These are phyloP conservation scores for Hesperophylax magnus DNA, from an alignment of 1,140 invertebrate genomes.

Conservation along the genomic window DNA sequence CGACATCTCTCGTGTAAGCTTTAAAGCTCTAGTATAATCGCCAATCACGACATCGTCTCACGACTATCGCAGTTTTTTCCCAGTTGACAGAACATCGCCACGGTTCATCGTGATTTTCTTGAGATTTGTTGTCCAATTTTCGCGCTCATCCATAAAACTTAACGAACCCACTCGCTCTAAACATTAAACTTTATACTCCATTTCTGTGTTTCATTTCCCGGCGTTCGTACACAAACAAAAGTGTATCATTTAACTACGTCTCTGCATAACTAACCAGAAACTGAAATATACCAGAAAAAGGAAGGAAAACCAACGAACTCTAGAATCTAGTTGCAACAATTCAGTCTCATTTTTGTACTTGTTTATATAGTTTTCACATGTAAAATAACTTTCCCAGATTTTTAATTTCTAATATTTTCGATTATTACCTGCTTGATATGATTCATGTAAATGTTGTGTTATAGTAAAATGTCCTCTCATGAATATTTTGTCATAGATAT, in stretches of 20 bases:
- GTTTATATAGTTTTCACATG: too few species aligned
- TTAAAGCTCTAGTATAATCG: slow-evolving; percentile 3
- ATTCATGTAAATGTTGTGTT: too few species aligned
- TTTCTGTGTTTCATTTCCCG: slow-evolving; percentile 30
- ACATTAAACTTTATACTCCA: slow-evolving; percentile 33
- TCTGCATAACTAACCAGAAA: slow-evolving; percentile 3
- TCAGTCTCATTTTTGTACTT: too few species aligned
- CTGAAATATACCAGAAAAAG: not conserved
- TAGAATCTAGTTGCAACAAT: too few species aligned
- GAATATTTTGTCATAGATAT: too few species aligned
- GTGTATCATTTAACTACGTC: not conserved
- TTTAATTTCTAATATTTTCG: too few species aligned
- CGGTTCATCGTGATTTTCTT: slow-evolving; percentile 14
- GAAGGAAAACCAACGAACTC: too few species aligned
- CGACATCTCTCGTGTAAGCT: slow-evolving; percentile 4
- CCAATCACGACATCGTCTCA: slow-evolving; percentile 3
- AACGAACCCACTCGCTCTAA: slow-evolving; percentile 31
- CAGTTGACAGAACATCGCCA: not conserved
- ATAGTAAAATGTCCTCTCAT: too few species aligned
- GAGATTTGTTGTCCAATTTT: slow-evolving; percentile 35
- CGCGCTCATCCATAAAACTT: slow-evolving; percentile 33
- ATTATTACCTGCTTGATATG: too few species aligned
- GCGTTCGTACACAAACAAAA: slow-evolving; percentile 2
- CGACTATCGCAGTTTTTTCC: not conserved
- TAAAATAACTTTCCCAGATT: too few species aligned